These are phyloP conservation scores for Oxyruncus cristatus DNA, from an alignment of 2,113 vertebrate species.

Conservation along the genomic window DNA sequence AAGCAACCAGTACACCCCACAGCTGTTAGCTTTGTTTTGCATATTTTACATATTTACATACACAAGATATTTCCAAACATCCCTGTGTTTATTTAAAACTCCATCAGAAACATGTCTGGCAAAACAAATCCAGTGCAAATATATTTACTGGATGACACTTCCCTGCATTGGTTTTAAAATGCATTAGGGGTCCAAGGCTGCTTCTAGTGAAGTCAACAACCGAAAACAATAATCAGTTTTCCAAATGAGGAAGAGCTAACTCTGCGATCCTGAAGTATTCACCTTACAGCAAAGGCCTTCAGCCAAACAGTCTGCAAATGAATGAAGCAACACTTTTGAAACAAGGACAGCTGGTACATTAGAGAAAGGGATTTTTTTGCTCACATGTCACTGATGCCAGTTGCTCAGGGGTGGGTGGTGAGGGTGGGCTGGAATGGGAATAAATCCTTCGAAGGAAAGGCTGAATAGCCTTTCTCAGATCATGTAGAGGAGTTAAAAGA, in stretches of 20 bases:
- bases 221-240: not conserved
- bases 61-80: constrained; percentile 76
- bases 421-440: not conserved
- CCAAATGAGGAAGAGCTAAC: not conserved
- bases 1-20: constrained; percentile 58
- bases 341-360: not conserved
- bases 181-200: not conserved
- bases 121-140: constrained; percentile 59
- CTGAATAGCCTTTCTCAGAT: not conserved
- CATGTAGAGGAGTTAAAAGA: not conserved
- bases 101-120: constrained; percentile 59
- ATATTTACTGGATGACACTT: constrained; percentile 47
- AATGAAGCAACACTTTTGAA: not conserved
- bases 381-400: not conserved
- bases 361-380: not conserved
- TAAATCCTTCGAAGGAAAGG: not conserved
- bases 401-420: not conserved
- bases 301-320: not conserved
- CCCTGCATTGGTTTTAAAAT: constrained; percentile 44
- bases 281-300: not conserved
- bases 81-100: constrained; percentile 74
- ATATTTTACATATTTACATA: constrained; percentile 79
- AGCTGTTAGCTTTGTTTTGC: constrained; percentile 74
- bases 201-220: not conserved
- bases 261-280: not conserved